Conservation (phyloP, 2,113 vertebrate genomes). For the Connochaetes taurinus region DNA sequence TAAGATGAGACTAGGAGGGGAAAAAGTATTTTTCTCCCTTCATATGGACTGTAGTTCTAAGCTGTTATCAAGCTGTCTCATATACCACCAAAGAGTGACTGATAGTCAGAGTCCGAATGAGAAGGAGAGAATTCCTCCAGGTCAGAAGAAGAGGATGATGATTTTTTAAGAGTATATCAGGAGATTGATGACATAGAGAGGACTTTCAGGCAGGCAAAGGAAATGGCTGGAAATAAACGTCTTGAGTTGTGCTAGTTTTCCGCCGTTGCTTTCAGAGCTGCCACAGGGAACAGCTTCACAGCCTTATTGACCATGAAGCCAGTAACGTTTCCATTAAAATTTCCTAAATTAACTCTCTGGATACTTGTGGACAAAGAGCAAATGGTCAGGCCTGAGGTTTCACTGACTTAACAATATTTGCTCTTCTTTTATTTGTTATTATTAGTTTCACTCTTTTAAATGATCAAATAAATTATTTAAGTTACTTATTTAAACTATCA, state of each 20-base stretch:
- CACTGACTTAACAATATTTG: not conserved
- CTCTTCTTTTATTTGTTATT: not conserved
- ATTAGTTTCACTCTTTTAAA: not conserved
- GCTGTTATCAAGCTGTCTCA: not conserved
- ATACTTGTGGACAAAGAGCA: not conserved
- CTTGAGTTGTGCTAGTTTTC: not conserved
- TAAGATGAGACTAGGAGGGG: not conserved
- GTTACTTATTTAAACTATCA: not conserved
- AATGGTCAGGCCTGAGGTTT: conserved; percentile 1
- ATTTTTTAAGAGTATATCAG: conserved; percentile 50
- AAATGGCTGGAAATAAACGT: conserved; percentile 48
- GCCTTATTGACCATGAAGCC: conserved; percentile 23
- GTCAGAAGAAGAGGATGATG: conserved; percentile 41
- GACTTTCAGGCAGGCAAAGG: conserved; percentile 46
- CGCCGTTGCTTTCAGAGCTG: conserved; percentile 14
- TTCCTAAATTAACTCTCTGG: conserved; percentile 9
- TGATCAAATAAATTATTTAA: not conserved
- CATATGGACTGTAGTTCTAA: not conserved
- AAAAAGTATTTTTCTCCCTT: not conserved
- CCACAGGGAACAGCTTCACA: conserved; percentile 25
- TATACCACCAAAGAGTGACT: not conserved
- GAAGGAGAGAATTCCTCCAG: conserved; percentile 29
- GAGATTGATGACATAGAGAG: conserved; percentile 48
- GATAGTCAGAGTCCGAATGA: not conserved
- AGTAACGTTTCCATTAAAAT: conserved; percentile 3